Percentiles rank a stretch among this genome's conserved stretches.
Conservation (phyloP, 1,140 invertebrate species). For the Cheumatopsyche charites region DNA sequence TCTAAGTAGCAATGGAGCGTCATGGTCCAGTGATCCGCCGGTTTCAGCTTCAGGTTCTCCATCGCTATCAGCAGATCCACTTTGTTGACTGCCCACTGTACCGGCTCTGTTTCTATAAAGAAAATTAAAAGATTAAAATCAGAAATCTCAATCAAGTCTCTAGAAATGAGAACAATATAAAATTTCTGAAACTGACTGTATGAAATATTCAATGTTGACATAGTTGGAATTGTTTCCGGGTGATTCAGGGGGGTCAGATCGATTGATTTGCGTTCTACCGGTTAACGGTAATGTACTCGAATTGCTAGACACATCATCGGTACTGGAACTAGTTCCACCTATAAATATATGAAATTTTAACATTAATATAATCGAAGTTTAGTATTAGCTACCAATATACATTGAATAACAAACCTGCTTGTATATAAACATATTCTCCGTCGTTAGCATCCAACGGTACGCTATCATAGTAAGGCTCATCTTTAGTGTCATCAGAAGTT, state of each 20-base stretch:
- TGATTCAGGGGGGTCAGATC: constrained; percentile 69
- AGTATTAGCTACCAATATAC: not conserved
- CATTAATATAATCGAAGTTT: constrained; percentile 1
- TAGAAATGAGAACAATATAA: constrained; percentile 7
- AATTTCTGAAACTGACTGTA: constrained; percentile 67
- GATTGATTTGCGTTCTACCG: constrained; percentile 50
- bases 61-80: constrained; percentile 58
- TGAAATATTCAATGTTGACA: constrained; percentile 89
- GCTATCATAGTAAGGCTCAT: constrained; percentile 83
- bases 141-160: not conserved
- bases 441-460: constrained; percentile 78
- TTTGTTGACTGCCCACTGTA: constrained; percentile 50
- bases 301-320: constrained; percentile 66
- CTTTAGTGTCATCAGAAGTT: constrained; percentile 59
- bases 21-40: constrained; percentile 48
- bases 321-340: constrained; percentile 67
- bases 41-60: constrained; percentile 55
- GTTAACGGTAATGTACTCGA: constrained; percentile 65
- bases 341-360: constrained; percentile 12
- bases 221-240: constrained; percentile 81
- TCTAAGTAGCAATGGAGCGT: constrained; percentile 51
- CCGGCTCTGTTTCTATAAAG: constrained; percentile 54
- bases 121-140: not conserved
- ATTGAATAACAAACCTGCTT: constrained; percentile 61
- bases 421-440: constrained; percentile 78